Evolutionary conservation across 2,888 invertebrate species (phyloP), one percentile per base, ranked within the genome.

Genomic region (Phyto melanocephala): DNA sequence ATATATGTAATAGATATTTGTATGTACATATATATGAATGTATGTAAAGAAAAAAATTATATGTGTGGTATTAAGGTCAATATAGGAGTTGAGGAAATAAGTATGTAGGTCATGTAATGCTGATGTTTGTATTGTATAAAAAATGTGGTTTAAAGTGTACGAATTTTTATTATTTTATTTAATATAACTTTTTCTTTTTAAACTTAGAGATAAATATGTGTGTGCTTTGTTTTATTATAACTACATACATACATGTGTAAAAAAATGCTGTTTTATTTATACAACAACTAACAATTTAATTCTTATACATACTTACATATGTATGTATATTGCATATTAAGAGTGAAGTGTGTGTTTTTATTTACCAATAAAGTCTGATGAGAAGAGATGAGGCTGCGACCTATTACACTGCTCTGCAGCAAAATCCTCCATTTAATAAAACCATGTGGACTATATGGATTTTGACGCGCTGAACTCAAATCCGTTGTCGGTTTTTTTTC

Each of bases 81-180:
- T 70, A 62, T 35, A 54, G 50, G 52, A 17, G 45, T 70, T 37
- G 24, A 62, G 62, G 22, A 42, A 50, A 52, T n/a, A n/a, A n/a
- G n/a, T 42, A 3, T 50, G 22, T 63, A 40, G 60, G 50, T 52
- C 68, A 40, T 58, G 60, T 76, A 76, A 52, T 13, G 50, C 11
- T 77, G 50, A 60, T n/a, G n/a, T n/a, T n/a, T 68, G 60, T 68
- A 45, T 76, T 58, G 65, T 60, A 47, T 37, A 75, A 67, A 47
- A 33, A 17, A 24, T 5, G 15, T 35, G 17, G 17, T 6, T 24
- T 56, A 47, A 24, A 28, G 28, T 52, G 28, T 62, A 62, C 56
- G 15, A 35, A 37, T 24, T 65, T 56, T n/a, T n/a, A n/a, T n/a
- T 35, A n/a, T 54, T 20, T 50, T 11, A 45, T 65, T 42, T 58